Evolutionary conservation across 2,888 invertebrate species (phyloP), one percentile per base, ranked within the genome.

Genomic region (Ichneumoninae sp.): DNA sequence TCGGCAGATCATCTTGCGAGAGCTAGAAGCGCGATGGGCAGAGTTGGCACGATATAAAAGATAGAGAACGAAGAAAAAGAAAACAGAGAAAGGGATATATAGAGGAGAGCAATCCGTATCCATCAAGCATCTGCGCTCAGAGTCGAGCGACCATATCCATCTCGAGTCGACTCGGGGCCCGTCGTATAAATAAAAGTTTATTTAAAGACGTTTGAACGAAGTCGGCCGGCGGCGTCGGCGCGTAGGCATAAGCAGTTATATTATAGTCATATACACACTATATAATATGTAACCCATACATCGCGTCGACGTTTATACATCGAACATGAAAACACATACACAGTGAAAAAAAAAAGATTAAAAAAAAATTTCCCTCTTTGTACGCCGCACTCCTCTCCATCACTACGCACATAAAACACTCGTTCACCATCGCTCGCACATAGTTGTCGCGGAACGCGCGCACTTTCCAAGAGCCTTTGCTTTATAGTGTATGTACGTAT

Each of bases 181-280:
- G 91, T 90, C 91, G 90, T 92, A 92, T 92, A 92, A 93, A 93
- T 92, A 93, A 93, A 93, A 92, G 91, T 92, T 93, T 92, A 93
- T 92, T 92, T 92, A 93, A 92, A 92, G 92, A 92, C 90, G 89
- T 91, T 85, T 86, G 87, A 86, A 87, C 80, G 71, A 80, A 86
- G 84, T 57, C 80, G 76, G 75, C 82, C 80, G 86, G 84, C 83
- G 81, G 84, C 85, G 81, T 82, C 84, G 66, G 62, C 80, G 85
- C 84, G 84, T 86, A 85, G 84, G 85, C 80, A 87, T 86, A 84
- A 87, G 86, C 85, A 87, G 87, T 87, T 85, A 84, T 86, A 87
- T 83, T 87, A 87, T 76, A 83, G 83, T 78, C 82, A 86, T 86
- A 75, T 76, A 76, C 66, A 76, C 52, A 66, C 66, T 76, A 66